These are phyloP conservation scores for Phyllopteryx taeniolatus DNA, from an alignment of 2,113 vertebrate species.

Conservation along the genomic window DNA sequence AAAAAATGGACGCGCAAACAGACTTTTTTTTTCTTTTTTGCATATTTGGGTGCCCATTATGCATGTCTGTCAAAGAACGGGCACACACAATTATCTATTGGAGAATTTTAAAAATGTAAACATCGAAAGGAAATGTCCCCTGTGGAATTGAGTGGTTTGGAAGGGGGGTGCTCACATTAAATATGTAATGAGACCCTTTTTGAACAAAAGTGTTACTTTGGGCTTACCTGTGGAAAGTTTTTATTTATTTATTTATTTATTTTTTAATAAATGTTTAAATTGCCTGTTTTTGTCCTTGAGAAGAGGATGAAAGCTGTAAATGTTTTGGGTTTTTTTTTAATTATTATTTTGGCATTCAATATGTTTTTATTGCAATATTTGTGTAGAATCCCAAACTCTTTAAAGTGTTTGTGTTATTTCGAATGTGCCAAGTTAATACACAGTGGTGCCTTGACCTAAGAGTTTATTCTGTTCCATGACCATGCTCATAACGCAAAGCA, in stretches of 20 bases:
- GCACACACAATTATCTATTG: slow-evolving; percentile 62
- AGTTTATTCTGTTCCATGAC: background rate
- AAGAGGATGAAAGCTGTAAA: background rate
- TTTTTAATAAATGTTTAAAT: slow-evolving; percentile 9
- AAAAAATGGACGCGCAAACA: slow-evolving; percentile 48
- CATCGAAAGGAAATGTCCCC: slow-evolving; percentile 51
- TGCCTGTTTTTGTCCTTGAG: slow-evolving; percentile 5
- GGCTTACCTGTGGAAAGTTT: slow-evolving; percentile 16
- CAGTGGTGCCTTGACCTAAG: background rate
- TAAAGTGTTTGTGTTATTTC: background rate
- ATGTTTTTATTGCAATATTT: background rate
- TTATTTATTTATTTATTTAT: slow-evolving; percentile 24
- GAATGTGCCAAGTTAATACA: background rate
- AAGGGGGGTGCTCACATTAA: slow-evolving; percentile 32
- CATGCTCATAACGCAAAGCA: no score
- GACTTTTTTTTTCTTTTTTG: slow-evolving; percentile 37
- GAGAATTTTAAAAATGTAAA: slow-evolving; percentile 60
- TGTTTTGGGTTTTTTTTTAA: background rate
- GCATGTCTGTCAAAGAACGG: slow-evolving; percentile 72
- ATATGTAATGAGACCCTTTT: slow-evolving; percentile 40
- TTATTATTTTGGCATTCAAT: background rate
- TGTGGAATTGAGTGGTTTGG: slow-evolving; percentile 30
- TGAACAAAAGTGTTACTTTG: slow-evolving; percentile 19
- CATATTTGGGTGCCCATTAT: slow-evolving; percentile 64
- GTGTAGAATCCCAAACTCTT: background rate